phyloP scores from a whole-genome alignment of 2,113 vertebrate genomes.

The Beaufortia kweichowensis region DNA sequence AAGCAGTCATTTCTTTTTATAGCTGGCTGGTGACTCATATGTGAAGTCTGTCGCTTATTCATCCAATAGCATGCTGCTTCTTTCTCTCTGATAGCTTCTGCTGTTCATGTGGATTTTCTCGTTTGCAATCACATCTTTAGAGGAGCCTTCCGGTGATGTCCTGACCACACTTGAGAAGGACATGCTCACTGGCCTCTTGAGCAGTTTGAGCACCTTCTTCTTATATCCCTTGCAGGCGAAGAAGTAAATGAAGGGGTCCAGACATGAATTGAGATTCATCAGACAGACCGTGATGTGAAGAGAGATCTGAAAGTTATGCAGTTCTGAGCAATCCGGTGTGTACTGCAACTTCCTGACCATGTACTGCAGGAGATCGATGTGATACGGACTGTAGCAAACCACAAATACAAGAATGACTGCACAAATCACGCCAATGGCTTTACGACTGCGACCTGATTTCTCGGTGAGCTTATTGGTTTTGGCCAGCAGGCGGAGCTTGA shows the following conservation, averaged over 20 bases:
- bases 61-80: slow-evolving; percentile 43
- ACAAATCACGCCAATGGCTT: slow-evolving; percentile 90
- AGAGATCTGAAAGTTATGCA: slow-evolving; percentile 85
- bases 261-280: slow-evolving; percentile 94
- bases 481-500: slow-evolving; percentile 83
- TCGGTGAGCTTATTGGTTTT: slow-evolving; percentile 87
- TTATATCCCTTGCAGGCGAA: slow-evolving; percentile 98
- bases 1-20: background rate
- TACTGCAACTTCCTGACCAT: slow-evolving; percentile 87
- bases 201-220: slow-evolving; percentile 86
- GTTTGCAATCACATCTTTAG: slow-evolving; percentile 69
- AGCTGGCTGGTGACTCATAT: too few species aligned
- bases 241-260: slow-evolving; percentile 97
- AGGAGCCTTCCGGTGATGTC: slow-evolving; percentile 85
- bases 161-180: slow-evolving; percentile 87
- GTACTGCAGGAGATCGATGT: slow-evolving; percentile 87
- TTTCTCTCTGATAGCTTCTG: slow-evolving; percentile 43
- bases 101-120: slow-evolving; percentile 68
- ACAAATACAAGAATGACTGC: slow-evolving; percentile 92
- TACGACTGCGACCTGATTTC: slow-evolving; percentile 88
- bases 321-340: slow-evolving; percentile 71
- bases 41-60: slow-evolving; percentile 8
- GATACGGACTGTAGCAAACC: slow-evolving; percentile 92
- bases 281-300: slow-evolving; percentile 90
- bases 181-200: slow-evolving; percentile 82